A percentile compares a stretch with the other conserved stretches of the same genome.
phyloP scores from a whole-genome alignment of 2,797 vertebrate species.

The Tokudaia muenninki region DNA sequence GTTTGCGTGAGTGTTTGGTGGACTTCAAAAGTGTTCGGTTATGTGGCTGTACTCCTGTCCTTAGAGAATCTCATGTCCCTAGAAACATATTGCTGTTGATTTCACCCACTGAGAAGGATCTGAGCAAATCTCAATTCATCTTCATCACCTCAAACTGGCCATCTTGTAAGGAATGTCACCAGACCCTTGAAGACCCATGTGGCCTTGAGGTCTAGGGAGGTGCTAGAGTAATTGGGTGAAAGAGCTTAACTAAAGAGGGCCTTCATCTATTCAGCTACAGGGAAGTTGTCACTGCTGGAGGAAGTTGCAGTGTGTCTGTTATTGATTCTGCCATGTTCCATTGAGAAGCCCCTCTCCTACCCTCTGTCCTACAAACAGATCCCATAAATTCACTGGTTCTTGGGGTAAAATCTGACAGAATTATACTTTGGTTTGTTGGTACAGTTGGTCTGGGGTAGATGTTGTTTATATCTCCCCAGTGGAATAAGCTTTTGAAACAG shows the following conservation, averaged over 20 bases:
- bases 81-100: background rate
- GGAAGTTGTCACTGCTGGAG: background rate
- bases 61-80: background rate
- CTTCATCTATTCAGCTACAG: background rate
- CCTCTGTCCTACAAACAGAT: background rate
- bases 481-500: background rate
- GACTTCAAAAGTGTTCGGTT: background rate
- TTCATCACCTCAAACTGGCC: background rate
- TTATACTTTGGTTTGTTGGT: background rate
- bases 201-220: background rate
- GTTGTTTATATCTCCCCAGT: background rate
- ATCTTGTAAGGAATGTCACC: background rate
- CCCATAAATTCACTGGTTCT: background rate
- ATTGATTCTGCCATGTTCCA: background rate
- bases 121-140: background rate
- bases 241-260: background rate
- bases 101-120: background rate
- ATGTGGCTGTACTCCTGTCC: background rate
- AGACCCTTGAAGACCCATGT: background rate
- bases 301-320: background rate
- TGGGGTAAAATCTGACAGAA: background rate
- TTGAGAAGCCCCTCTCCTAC: background rate
- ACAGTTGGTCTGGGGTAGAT: background rate
- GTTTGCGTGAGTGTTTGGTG: background rate
- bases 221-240: background rate